Conservation (phyloP, 2,797 vertebrate genomes). For the Coracias cyanogaster region DNA sequence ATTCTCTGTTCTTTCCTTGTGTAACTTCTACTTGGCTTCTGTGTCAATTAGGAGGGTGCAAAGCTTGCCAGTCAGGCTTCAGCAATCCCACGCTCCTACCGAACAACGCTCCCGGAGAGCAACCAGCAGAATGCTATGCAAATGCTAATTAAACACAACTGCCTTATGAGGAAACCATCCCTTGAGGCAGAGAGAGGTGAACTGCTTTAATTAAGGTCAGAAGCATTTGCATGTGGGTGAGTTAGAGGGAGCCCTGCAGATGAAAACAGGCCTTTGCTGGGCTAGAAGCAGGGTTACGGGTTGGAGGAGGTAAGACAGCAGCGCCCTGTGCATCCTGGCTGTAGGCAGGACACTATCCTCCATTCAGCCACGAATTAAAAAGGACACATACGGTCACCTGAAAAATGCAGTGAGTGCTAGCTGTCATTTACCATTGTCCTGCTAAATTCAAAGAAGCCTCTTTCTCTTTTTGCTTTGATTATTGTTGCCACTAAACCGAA, state of each 20-base stretch:
- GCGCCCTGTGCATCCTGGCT: neutral
- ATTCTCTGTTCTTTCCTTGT: constrained; percentile 70
- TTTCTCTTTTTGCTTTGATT: neutral
- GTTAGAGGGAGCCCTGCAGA: constrained; percentile 12
- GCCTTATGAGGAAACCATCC: constrained; percentile 70
- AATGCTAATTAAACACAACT: constrained; percentile 75
- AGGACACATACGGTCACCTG: neutral
- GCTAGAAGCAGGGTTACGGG: neutral
- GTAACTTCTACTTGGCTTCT: constrained; percentile 73
- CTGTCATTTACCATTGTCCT: neutral
- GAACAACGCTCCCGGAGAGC: constrained; percentile 58
- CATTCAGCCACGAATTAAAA: neutral
- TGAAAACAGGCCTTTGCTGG: constrained; percentile 5
- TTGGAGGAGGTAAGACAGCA: neutral
- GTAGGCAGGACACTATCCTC: neutral
- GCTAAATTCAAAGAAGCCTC: neutral
- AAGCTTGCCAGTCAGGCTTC: constrained; percentile 73
- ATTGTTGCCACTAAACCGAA: neutral
- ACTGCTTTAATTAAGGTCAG: constrained; percentile 72
- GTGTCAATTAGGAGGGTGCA: constrained; percentile 64
- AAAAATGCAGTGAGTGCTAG: neutral
- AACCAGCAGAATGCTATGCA: constrained; percentile 69
- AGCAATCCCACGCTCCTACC: constrained; percentile 69
- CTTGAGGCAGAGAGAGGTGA: constrained; percentile 66
- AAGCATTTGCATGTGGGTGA: constrained; percentile 62